Evolutionary conservation across 1,140 invertebrate genomes (phyloP).

Genomic region (Tribolium castaneum): DNA sequence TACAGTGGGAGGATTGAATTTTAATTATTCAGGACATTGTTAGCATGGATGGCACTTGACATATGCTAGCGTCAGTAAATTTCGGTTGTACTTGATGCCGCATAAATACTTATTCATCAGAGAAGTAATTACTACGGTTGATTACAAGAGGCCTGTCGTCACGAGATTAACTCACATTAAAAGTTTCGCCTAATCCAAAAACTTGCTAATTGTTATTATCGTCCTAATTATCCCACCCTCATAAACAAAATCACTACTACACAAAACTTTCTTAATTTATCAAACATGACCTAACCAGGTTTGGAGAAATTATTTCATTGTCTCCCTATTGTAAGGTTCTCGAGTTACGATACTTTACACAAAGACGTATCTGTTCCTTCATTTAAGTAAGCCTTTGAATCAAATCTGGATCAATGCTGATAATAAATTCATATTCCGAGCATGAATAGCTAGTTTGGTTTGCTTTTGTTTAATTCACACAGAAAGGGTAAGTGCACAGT

Average conservation of each 20-base stretch:
- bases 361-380: too few relatives aligned
- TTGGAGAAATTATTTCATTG: too few relatives aligned
- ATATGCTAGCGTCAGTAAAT: slow-evolving; percentile 25
- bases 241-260: not conserved
- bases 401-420: not conserved
- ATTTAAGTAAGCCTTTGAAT: not conserved
- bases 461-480: not conserved
- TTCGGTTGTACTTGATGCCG: not conserved
- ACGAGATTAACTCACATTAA: slow-evolving; percentile 9
- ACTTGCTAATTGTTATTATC: slow-evolving; percentile 18
- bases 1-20: not conserved
- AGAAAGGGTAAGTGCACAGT: not conserved
- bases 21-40: slow-evolving; percentile 29
- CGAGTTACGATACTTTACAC: too few relatives aligned
- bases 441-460: not conserved
- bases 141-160: slow-evolving; percentile 1
- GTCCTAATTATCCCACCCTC: not conserved
- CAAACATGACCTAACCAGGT: not conserved
- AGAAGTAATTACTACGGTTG: not conserved
- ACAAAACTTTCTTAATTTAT: not conserved
- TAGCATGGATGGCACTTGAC: slow-evolving; percentile 21
- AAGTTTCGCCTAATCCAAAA: slow-evolving; percentile 9
- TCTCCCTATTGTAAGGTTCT: too few relatives aligned
- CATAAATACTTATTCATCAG: slow-evolving; percentile 15
- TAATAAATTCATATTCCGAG: not conserved